Percentiles rank a stretch among this genome's conserved stretches.
These are phyloP conservation scores for Anarhynchus alexandrinus DNA, from an alignment of 2,113 vertebrate species.

Conservation along the genomic window DNA sequence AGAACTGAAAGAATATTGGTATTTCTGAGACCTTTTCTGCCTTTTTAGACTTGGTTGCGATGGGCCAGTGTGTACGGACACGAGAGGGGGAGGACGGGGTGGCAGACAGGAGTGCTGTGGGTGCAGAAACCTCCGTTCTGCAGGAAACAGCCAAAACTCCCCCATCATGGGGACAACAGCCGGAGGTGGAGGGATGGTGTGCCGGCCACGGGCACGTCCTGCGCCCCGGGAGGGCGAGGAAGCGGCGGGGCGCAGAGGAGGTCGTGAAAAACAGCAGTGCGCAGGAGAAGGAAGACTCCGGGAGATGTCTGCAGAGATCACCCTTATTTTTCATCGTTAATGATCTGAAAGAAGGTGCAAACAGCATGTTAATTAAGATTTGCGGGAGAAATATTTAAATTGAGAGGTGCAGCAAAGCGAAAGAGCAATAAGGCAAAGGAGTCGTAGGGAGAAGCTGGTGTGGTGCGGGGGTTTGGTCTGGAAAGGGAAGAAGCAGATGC, in stretches of 20 bases:
- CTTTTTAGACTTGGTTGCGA: neutral
- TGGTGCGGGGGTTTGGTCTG: neutral
- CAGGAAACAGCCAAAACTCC: neutral
- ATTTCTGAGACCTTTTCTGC: neutral
- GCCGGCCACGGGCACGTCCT: neutral
- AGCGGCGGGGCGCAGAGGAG: neutral
- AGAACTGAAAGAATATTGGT: neutral
- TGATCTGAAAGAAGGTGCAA: neutral
- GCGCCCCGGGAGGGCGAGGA: neutral
- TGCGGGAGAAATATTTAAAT: neutral
- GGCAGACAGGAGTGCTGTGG: neutral
- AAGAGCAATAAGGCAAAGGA: neutral
- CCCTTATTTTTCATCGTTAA: conserved; percentile 13
- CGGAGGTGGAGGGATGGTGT: accelerated
- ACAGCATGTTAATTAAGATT: neutral
- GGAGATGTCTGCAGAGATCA: neutral
- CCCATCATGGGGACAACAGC: accelerated
- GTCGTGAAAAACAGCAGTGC: neutral
- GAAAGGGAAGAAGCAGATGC: neutral
- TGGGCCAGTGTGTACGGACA: accelerated
- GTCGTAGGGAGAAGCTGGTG: neutral
- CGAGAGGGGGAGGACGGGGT: accelerated
- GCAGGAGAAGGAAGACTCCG: neutral
- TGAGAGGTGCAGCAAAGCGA: neutral
- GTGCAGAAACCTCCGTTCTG: neutral